Conservation (phyloP, 2,888 invertebrate genomes). For the Sinelater perroti region DNA sequence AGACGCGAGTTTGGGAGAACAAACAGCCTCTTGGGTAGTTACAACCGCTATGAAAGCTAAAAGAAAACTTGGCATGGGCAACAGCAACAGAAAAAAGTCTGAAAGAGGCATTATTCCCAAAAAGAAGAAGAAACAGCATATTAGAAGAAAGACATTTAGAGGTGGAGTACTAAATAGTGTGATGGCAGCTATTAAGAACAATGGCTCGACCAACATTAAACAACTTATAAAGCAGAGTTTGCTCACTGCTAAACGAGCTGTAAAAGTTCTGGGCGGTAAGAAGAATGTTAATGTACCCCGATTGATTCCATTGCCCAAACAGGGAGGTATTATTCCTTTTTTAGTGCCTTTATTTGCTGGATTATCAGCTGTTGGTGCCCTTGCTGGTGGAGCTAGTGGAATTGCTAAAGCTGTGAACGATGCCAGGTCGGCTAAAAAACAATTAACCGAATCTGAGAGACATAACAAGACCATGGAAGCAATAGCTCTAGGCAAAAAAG, state of each 20-base stretch:
- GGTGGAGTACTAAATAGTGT: too few relatives aligned
- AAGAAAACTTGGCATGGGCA: slow-evolving; percentile 2
- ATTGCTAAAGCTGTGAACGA: slow-evolving; percentile 53
- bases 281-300: slow-evolving; percentile 38
- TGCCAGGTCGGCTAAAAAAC: slow-evolving; percentile 48
- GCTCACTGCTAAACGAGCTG: too few relatives aligned
- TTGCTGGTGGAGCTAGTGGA: slow-evolving; percentile 54
- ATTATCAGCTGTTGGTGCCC: slow-evolving; percentile 50
- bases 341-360: slow-evolving; percentile 53
- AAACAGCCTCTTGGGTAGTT: slow-evolving; percentile 47
- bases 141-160: too few relatives aligned
- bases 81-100: not conserved
- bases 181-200: too few relatives aligned
- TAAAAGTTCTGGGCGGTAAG: too few relatives aligned
- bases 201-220: too few relatives aligned
- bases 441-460: slow-evolving; percentile 48
- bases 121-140: too few relatives aligned
- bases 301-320: slow-evolving; percentile 49
- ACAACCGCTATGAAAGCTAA: slow-evolving; percentile 48
- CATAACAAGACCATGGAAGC: slow-evolving; percentile 56
- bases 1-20: slow-evolving; percentile 50
- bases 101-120: too few relatives aligned
- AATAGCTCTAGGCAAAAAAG: slow-evolving; percentile 50
- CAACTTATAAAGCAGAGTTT: too few relatives aligned
- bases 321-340: slow-evolving; percentile 50